A percentile compares a stretch with the other conserved stretches of the same genome.
Evolutionary conservation across 2,797 vertebrate species (phyloP).

Genomic region (Squalus acanthias): DNA sequence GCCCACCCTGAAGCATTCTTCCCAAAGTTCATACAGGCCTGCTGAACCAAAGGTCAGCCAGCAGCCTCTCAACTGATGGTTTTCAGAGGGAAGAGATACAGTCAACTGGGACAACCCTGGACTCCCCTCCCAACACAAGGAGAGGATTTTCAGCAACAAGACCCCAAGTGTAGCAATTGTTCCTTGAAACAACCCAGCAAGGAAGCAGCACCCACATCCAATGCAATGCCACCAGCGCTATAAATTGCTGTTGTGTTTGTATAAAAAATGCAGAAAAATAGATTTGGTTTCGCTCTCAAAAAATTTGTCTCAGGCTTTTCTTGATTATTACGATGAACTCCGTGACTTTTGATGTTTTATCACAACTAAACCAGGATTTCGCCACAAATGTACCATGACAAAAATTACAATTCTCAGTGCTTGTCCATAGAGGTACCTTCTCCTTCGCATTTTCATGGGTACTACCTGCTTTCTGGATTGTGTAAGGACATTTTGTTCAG

Average conservation of each 20-base stretch:
- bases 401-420: not conserved
- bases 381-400: not conserved
- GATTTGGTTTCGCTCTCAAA: not conserved
- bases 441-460: not conserved
- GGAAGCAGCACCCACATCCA: not conserved
- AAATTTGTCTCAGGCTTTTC: not conserved
- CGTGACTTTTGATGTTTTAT: not conserved
- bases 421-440: not conserved
- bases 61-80: not conserved
- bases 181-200: slow-evolving; percentile 2
- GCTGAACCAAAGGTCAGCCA: not conserved
- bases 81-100: not conserved
- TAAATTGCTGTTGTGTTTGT: not conserved
- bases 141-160: not conserved
- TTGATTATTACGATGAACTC: not conserved
- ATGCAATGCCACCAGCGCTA: not conserved
- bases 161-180: not conserved
- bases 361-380: not conserved
- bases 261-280: not conserved
- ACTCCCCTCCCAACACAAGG: no score
- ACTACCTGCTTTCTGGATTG: slow-evolving; percentile 6
- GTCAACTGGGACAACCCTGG: not conserved
- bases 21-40: not conserved
- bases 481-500: not conserved
- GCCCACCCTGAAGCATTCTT: not conserved